Percentiles rank a stretch among this genome's conserved stretches.
Conservation (phyloP, 2,888 invertebrate species). For the Cheilosia soror region DNA sequence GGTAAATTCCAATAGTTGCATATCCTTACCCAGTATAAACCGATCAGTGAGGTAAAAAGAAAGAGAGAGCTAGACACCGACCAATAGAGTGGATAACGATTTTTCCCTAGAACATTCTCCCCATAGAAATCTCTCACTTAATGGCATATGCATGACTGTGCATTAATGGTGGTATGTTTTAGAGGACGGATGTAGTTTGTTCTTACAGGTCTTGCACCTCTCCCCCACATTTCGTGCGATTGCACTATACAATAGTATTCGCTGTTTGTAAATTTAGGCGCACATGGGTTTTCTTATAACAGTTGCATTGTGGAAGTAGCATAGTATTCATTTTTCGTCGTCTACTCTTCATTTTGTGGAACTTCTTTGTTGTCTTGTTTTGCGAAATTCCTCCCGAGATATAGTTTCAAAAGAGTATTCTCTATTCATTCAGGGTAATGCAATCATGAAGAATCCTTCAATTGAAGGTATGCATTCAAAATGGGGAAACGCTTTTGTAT, state of each 20-base stretch:
- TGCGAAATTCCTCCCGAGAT: slow-evolving; percentile 27
- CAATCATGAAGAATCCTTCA: slow-evolving; percentile 38
- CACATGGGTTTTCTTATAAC: slow-evolving; percentile 31
- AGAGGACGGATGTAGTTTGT: slow-evolving; percentile 5
- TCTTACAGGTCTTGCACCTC: slow-evolving; percentile 2
- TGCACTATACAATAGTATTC: slow-evolving; percentile 42
- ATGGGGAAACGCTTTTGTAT: slow-evolving; percentile 8
- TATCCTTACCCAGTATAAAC: slow-evolving; percentile 14
- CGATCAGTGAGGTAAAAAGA: not conserved
- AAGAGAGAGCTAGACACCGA: not conserved
- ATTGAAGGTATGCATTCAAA: slow-evolving; percentile 31
- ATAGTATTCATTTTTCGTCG: not conserved
- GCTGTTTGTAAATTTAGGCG: slow-evolving; percentile 51
- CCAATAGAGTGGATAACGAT: slow-evolving; percentile 24
- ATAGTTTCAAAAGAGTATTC: slow-evolving; percentile 31
- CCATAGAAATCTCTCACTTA: slow-evolving; percentile 45
- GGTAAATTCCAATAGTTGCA: slow-evolving; percentile 56
- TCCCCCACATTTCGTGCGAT: slow-evolving; percentile 22
- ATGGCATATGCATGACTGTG: slow-evolving; percentile 64
- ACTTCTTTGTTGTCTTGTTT: slow-evolving; percentile 34
- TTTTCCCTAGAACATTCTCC: slow-evolving; percentile 27
- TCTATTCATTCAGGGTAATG: slow-evolving; percentile 34
- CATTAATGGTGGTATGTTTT: slow-evolving; percentile 37
- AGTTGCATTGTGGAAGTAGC: slow-evolving; percentile 25
- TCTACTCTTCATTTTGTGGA: slow-evolving; percentile 5